Base-by-base conservation (phyloP, 2,113 vertebrate species). In the Cynoglossus semilaevis region DNA sequence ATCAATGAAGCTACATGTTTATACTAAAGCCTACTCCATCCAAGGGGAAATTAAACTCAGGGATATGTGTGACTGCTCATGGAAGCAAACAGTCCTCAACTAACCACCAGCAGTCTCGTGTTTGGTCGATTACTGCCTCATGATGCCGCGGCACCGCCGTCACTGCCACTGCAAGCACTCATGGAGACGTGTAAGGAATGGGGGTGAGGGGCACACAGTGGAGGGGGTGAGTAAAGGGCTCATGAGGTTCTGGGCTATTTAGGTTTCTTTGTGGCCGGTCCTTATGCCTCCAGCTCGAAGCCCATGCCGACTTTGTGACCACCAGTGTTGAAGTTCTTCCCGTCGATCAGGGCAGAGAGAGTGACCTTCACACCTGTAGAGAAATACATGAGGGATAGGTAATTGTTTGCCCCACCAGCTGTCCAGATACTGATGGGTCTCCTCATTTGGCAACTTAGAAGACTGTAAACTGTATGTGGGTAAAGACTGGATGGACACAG, bases 231-330 rank as follows among this genome's bases (percentile, higher is more conserved):
- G 37, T 14, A 40, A 12, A 14, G 19, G 13, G 47, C 17, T 37
- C 67, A 53, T 43, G 67, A 42, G 36, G 47, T 38, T 53, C 13
- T 13, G 55, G 44, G 52, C 49, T 54, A 50, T 48, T 45, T 9
- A 15, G 58, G 9, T n/a, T 10, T 16, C 8, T 55, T 11, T 1
- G 36, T 35, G 34, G 46, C 54, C 14, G 62, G n/a, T 42, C 4
- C 15, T 15, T 19, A 98, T 54, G 92, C 95, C 88, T 98, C 96
- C 67, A 99, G 86, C 86, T 98, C 96, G 53, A 99, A 98, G 79
- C 93, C 95, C 89, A 99, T 82, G 58, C 97, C 96, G 7, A 97
- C 87, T 85, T 98, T 99, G 88, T 98, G 97, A 70, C 95, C 95
- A 15, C 97, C 97, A 14, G 93, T 89, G 54, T 67, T 95, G 89